Evolutionary conservation across 2,113 vertebrate species (phyloP), one percentile per base, ranked within the genome.

Genomic region (Dascyllus trimaculatus): DNA sequence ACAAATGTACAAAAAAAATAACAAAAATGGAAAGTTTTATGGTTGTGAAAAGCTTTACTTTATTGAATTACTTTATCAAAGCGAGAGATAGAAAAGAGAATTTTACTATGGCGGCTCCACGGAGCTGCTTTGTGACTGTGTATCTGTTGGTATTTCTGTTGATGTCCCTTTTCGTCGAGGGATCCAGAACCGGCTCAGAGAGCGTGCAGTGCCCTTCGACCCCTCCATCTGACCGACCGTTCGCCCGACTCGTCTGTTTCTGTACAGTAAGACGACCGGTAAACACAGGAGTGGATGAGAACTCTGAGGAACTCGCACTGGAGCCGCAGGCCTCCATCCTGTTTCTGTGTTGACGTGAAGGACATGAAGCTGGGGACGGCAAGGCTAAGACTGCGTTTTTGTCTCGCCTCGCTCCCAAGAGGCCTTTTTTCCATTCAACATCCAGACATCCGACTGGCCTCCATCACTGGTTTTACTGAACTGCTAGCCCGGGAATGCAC

Each of bases 21-120:
- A 82, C 19, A 79, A 88, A 88, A 88, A 88, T 63, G 52, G 74
- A 87, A 91, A 85, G 86, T 87, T 91, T 87, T 90, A 90, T 90
- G 93, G 92, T 93, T 89, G 93, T 93, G 86, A 90, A 94, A 90
- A 94, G 94, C 93, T 95, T 94, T 94, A 92, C 84, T 91, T 91
- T 91, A 90, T n/a, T 71, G 82, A 85, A 85, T 84, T 77, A 86
- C 82, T 94, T 93, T 91, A 91, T 87, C 38, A 35, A 81, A 85
- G 80, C 79, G 81, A 84, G 82, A 82, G 79, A 68, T 80, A 80
- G 80, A 91, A 88, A 86, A 81, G 85, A 91, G 75, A 84, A 79
- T 71, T 74, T 78, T 76, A 83, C 51, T 45, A 24, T 17, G 58
- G 81, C 84, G 75, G 80, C 22, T 79, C 53, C 58, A 61, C 75